Conservation (phyloP, 2,113 vertebrate species). For the Leuciscus idus region DNA sequence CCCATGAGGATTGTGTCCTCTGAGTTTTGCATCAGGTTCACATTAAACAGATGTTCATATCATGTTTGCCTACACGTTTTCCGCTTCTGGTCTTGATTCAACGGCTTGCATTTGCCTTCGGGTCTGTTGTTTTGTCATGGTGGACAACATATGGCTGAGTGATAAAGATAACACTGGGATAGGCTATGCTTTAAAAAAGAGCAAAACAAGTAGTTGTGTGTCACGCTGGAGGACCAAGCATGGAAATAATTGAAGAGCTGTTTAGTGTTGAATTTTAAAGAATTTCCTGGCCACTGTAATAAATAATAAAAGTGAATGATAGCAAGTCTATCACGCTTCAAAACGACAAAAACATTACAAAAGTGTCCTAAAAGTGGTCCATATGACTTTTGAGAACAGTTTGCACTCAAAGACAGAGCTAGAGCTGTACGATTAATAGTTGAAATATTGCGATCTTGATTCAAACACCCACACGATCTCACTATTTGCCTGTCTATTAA, state of each 20-base stretch:
- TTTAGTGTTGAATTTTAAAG: neutral
- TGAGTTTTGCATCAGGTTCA: slow-evolving; percentile 1
- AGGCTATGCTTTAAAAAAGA: neutral
- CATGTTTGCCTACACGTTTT: neutral
- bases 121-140: neutral
- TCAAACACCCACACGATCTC: no score
- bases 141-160: neutral
- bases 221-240: neutral
- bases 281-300: neutral
- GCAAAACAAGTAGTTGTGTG: neutral
- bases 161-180: neutral
- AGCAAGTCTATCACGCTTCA: neutral
- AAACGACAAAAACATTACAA: neutral
- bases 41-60: neutral
- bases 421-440: no score
- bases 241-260: neutral
- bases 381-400: neutral
- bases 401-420: neutral
- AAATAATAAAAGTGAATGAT: neutral
- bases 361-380: neutral
- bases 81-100: neutral
- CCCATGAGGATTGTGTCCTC: neutral
- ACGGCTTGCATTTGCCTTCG: neutral
- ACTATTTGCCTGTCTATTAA: no score
- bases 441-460: no score